These are phyloP conservation scores for Sclerodermus sp. DNA, from an alignment of 2,888 invertebrate genomes.

Conservation along the genomic window DNA sequence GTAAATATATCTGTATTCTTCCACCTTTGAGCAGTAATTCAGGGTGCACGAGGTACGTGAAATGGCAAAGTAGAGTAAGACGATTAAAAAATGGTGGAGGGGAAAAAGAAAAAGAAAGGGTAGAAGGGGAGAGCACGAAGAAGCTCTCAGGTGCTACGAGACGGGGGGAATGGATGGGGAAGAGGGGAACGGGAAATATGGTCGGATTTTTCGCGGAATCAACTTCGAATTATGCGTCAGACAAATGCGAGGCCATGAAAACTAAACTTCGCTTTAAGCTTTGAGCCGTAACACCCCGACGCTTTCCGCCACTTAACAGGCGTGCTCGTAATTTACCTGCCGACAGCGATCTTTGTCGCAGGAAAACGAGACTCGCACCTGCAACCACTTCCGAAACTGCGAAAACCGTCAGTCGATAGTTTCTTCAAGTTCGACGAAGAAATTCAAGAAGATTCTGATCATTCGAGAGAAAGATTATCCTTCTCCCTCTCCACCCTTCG, in stretches of 20 bases:
- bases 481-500: too few relatives aligned
- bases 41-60: background rate
- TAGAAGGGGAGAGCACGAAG: background rate
- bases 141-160: conserved; percentile 1
- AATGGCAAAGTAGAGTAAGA: background rate
- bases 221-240: conserved; percentile 44
- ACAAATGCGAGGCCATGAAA: conserved; percentile 45
- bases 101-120: conserved; percentile 8
- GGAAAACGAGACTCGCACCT: background rate
- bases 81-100: background rate
- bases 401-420: background rate
- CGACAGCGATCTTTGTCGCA: conserved; percentile 6
- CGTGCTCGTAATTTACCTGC: conserved; percentile 14
- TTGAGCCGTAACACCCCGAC: conserved; percentile 28
- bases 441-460: too few relatives aligned
- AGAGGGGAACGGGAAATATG: conserved; percentile 27
- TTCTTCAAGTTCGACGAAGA: conserved; percentile 3
- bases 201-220: conserved; percentile 36
- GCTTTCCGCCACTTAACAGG: conserved; percentile 30
- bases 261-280: conserved; percentile 42
- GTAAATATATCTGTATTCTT: too few relatives aligned
- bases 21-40: background rate
- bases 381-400: background rate
- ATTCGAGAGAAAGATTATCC: too few relatives aligned
- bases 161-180: conserved; percentile 14